Evolutionary conservation across 2,888 invertebrate genomes (phyloP), one percentile per base, ranked within the genome.

Genomic region (Abrostola tripartita): DNA sequence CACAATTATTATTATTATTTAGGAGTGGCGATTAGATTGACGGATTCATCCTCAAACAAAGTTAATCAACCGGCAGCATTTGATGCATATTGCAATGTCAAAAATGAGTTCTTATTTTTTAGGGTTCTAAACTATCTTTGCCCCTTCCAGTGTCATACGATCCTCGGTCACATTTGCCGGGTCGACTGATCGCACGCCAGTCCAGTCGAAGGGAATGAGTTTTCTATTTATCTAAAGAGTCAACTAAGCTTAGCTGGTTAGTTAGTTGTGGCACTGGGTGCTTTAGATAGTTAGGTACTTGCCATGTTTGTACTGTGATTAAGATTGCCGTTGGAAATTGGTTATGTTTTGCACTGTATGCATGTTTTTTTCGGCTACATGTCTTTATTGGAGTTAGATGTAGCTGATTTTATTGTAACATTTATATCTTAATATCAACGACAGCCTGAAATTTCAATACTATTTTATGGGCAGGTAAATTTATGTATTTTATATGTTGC

Each of bases 181-280:
- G 80, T 82, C 81, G 79, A 82, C 78, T 81, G 85, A 85, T 87
- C 82, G 79, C 79, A 64, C 73, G 52, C 70, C 65, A 65, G 75
- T 68, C 65, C 67, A 79, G 74, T 74, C 77, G 76, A 71, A 73
- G 77, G 80, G 76, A 85, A 85, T 82, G 85, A 88, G 83, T 85
- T 85, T 82, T 83, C 84, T 87, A 84, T 88, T 86, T 88, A 85
- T 85, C 83, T 85, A 84, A 85, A 84, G 82, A 86, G 85, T 83
- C 79, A 78, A 79, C 79, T 74, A 76, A 83, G 83, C 76, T 81
- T 74, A 70, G 75, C 66, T 68, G 59, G 79, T 81, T 76, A 75
- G 78, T 82, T 83, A 76, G 81, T 74, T 79, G 73, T 55, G 74
- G 77, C 72, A 79, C 75, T 74, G 71, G 71, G 71, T 78, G 79